Evolutionary conservation across 2,888 invertebrate genomes (phyloP), one percentile per base, ranked within the genome.

Genomic region (Chymomyza amoena): DNA sequence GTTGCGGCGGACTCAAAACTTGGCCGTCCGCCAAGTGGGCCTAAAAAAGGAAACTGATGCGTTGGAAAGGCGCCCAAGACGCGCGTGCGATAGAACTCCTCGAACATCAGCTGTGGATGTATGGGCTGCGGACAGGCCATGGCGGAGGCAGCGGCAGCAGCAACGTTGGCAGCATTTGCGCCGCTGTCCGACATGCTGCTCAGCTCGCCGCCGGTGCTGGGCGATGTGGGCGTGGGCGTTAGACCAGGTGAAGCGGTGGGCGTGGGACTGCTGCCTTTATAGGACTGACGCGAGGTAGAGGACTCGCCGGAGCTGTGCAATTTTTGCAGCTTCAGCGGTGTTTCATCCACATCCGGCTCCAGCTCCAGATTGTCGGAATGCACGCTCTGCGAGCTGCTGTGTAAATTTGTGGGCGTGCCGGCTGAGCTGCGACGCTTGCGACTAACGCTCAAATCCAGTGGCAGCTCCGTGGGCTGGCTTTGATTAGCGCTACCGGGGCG

Each of bases 121-220:
- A 79, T 45, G 45, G 63, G 96, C 89, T 96, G 93, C 0, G 97
- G 97, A 84, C 96, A 97, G 0, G 95, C 95, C 92, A 96, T 94
- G 7, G 86, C 84, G 9, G 88, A 73, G 0, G 81, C 75, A 2
- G 63, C 65, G 13, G 68, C 75, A 0, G 71, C 76, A 2, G 73
- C 78, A 0, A 72, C 70, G 39, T 56, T 10, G 36, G 62, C 18
- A 3, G 57, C 66, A 0, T 70, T 68, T 13, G 70, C 78, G 0
- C 72, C 77, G 4, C 77, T 78, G 20, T 88, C 88, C n/a, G 88
- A 85, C 73, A 81, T 76, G 73, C 86, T 83, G 75, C 87, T 83
- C 70, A 83, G 66, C 62, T 84, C 87, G 0, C 86, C 84, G 2
- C 77, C 89, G 2, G 85, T 89, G 67, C 80, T 90, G 4, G 91